These are phyloP conservation scores for Falco novaeseelandiae DNA, from an alignment of 2,797 vertebrate species.

Conservation along the genomic window DNA sequence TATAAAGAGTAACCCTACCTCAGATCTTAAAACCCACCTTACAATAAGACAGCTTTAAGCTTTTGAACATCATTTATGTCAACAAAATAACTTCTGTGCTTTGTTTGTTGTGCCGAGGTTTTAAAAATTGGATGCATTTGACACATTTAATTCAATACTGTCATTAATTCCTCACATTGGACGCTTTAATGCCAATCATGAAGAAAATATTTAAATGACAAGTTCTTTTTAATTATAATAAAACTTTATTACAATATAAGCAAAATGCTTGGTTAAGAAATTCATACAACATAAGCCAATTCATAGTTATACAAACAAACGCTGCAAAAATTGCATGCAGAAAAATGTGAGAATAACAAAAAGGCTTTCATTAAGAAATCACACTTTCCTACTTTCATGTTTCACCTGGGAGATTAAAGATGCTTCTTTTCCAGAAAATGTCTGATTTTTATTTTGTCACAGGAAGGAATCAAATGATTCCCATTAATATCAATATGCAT, in stretches of 20 bases:
- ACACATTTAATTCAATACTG: conserved; percentile 31
- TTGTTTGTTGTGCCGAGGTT: conserved; percentile 9
- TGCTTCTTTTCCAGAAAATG: not conserved
- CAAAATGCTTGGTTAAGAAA: conserved; percentile 23
- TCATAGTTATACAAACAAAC: conserved; percentile 28
- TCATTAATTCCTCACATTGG: conserved; percentile 43
- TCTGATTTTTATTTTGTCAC: conserved; percentile 52
- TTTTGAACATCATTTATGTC: conserved; percentile 4
- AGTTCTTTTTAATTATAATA: conserved; percentile 45
- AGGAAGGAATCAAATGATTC: conserved; percentile 41
- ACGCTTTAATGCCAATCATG: conserved; percentile 37
- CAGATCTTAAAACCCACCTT: not conserved
- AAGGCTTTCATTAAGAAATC: conserved; percentile 20
- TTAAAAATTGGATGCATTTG: conserved; percentile 24
- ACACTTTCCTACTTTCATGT: not conserved
- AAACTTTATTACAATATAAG: conserved; percentile 30
- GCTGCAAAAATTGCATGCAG: not conserved
- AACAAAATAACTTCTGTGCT: not conserved
- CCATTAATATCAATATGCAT: conserved; percentile 43
- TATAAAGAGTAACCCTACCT: not conserved
- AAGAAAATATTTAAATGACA: conserved; percentile 13
- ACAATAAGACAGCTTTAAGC: not conserved
- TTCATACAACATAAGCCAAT: conserved; percentile 16
- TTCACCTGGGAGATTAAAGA: conserved; percentile 35
- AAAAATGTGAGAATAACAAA: conserved; percentile 40